phyloP scores from a whole-genome alignment of 2,113 vertebrate species.

The Chlamydotis undulata region DNA sequence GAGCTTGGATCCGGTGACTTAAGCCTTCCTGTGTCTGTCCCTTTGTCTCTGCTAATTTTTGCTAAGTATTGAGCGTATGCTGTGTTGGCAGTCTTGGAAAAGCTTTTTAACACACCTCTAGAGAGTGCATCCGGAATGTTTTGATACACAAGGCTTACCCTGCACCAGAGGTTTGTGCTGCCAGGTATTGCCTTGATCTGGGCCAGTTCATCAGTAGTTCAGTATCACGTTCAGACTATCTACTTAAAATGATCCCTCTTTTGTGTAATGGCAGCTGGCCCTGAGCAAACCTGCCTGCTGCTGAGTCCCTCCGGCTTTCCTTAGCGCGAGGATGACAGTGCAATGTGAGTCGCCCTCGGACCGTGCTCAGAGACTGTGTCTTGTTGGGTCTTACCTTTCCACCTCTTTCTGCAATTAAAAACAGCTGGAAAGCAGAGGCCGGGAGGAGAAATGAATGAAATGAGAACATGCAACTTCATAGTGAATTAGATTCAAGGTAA shows the following conservation, averaged over 20 bases:
- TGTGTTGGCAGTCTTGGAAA: neutral
- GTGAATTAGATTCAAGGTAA: neutral
- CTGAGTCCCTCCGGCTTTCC: neutral
- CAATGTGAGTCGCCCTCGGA: neutral
- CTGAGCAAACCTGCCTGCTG: neutral
- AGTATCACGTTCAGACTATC: neutral
- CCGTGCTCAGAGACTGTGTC: neutral
- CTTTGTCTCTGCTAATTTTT: neutral
- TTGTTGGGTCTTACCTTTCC: neutral
- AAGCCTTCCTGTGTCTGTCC: neutral
- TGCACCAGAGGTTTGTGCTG: neutral
- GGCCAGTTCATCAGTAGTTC: neutral
- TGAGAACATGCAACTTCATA: neutral
- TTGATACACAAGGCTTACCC: neutral
- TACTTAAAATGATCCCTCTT: neutral
- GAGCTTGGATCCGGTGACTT: neutral
- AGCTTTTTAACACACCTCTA: neutral
- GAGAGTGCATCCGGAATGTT: neutral
- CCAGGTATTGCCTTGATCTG: neutral
- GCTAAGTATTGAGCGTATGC: neutral
- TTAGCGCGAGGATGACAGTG: fast-evolving
- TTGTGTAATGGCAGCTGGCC: neutral
- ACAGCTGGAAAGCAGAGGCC: neutral
- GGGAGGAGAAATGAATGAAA: neutral
- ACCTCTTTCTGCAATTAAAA: neutral